These are phyloP conservation scores for Chelidonichthys spinosus DNA, from an alignment of 2,797 vertebrate genomes.

Conservation along the genomic window DNA sequence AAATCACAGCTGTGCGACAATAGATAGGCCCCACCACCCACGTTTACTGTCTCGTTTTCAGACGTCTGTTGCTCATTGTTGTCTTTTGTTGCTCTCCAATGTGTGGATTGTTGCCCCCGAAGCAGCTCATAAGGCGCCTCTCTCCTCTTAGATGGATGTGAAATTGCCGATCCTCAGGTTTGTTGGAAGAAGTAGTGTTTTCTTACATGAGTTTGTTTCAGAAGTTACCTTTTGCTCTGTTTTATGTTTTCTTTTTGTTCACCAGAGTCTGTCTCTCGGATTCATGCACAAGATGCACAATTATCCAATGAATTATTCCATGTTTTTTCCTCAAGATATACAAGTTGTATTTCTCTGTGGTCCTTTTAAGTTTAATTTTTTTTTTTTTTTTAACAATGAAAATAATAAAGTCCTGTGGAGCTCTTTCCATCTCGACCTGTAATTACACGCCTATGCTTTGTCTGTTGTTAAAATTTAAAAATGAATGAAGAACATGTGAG, in stretches of 20 bases:
- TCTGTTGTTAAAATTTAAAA: background rate
- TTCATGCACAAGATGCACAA: background rate
- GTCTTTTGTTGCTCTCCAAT: slow-evolving; percentile 12
- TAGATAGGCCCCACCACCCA: background rate
- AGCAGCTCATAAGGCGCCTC: background rate
- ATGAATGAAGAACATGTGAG: background rate
- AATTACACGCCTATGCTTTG: background rate
- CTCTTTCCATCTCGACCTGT: background rate
- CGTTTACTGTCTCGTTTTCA: slow-evolving; percentile 1
- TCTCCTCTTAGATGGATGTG: background rate
- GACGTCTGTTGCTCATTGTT: slow-evolving; percentile 5
- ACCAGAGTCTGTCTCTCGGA: background rate
- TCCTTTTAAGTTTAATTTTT: too few species aligned
- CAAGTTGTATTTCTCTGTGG: background rate
- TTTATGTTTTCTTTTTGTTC: background rate
- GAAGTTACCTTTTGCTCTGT: background rate
- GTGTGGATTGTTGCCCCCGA: background rate
- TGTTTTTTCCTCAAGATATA: background rate
- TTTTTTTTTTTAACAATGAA: too few species aligned
- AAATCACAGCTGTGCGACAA: slow-evolving; percentile 20
- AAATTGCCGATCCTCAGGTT: slow-evolving; percentile 1
- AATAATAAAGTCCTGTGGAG: background rate
- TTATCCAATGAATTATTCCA: too few species aligned
- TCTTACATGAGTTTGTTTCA: background rate
- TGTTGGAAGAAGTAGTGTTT: slow-evolving; percentile 4